phyloP scores from a whole-genome alignment of 2,113 vertebrate species.

The Gracilinanus agilis region DNA sequence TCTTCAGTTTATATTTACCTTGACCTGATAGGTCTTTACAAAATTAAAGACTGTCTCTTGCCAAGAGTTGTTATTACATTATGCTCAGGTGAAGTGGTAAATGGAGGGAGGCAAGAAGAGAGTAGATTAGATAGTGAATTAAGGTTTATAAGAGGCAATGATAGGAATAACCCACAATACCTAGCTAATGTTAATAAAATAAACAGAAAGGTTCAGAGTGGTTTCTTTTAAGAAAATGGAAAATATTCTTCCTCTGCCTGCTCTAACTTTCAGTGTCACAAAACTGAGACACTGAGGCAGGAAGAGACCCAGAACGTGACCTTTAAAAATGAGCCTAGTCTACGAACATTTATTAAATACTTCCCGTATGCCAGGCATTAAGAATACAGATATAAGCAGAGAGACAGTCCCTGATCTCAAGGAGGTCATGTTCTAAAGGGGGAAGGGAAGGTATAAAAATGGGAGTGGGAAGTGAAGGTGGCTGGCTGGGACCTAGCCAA shows the following conservation, averaged over 20 bases:
- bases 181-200: not conserved
- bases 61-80: not conserved
- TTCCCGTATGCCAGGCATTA: not conserved
- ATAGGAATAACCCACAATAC: not conserved
- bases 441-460: not conserved
- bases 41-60: not conserved
- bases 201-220: not conserved
- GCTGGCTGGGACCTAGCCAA: not conserved
- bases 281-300: not conserved
- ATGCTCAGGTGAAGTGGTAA: not conserved
- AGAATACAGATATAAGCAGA: not conserved
- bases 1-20: not conserved
- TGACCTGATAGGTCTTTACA: slow-evolving; percentile 8
- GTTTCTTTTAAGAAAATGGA: not conserved
- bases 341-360: not conserved
- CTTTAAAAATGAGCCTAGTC: not conserved
- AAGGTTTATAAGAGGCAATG: not conserved
- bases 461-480: not conserved
- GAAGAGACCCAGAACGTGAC: not conserved
- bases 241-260: not conserved
- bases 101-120: not conserved
- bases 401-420: not conserved
- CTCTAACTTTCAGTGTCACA: not conserved
- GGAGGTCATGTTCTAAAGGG: not conserved
- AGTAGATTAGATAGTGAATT: not conserved